These are phyloP conservation scores for Tetheella fluctuosa DNA, from an alignment of 2,888 invertebrate species.

Conservation along the genomic window DNA sequence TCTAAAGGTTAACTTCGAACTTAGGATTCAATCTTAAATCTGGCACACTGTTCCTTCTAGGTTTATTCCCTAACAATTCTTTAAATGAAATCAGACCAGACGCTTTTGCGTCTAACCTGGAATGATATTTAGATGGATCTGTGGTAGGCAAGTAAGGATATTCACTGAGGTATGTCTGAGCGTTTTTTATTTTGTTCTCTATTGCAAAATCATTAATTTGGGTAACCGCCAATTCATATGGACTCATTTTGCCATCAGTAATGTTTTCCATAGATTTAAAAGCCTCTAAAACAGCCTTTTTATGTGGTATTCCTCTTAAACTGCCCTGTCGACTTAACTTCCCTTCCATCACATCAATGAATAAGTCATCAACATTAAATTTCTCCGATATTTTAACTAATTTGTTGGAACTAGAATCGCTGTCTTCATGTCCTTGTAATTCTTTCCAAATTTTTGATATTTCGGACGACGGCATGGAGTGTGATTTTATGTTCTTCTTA, in stretches of 20 bases:
- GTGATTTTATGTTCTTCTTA: slow-evolving; percentile 68
- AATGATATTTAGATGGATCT: slow-evolving; percentile 76
- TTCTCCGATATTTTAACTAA: slow-evolving; percentile 80
- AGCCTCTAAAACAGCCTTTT: slow-evolving; percentile 80
- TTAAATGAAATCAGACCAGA: slow-evolving; percentile 77
- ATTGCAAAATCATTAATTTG: slow-evolving; percentile 66
- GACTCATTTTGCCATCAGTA: slow-evolving; percentile 59
- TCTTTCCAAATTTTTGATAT: slow-evolving; percentile 71
- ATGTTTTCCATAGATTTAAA: slow-evolving; percentile 81
- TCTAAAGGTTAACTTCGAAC: slow-evolving; percentile 67
- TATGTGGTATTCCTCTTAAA: slow-evolving; percentile 80
- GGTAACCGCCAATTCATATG: slow-evolving; percentile 70
- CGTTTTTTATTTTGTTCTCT: slow-evolving; percentile 64
- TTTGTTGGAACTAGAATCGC: slow-evolving; percentile 45
- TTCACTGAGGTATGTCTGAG: slow-evolving; percentile 76
- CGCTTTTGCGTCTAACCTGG: slow-evolving; percentile 72
- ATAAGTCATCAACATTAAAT: slow-evolving; percentile 80
- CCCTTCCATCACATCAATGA: slow-evolving; percentile 77
- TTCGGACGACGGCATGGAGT: slow-evolving; percentile 76
- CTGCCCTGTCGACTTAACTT: slow-evolving; percentile 77
- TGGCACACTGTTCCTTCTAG: slow-evolving; percentile 77
- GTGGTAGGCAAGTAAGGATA: slow-evolving; percentile 81
- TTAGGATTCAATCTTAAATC: slow-evolving; percentile 71
- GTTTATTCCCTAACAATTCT: slow-evolving; percentile 63
- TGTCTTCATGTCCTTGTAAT: slow-evolving; percentile 56